Base-by-base conservation (phyloP, 2,797 vertebrate genomes). In the Acipenser oxyrinchus region DNA sequence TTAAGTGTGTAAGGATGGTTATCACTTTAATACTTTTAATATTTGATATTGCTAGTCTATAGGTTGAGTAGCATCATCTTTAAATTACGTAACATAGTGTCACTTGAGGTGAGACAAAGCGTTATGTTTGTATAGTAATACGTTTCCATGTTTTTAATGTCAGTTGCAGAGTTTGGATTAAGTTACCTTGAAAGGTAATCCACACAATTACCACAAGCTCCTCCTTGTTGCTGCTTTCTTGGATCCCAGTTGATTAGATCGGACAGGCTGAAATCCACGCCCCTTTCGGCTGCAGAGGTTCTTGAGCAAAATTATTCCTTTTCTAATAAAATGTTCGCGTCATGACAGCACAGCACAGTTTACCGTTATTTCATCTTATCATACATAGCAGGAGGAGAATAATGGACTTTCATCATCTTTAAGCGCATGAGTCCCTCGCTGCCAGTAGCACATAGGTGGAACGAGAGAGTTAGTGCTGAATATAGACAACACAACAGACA, bases 241-340 rank as follows among this genome's bases (percentile, higher is more conserved):
- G 37, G 37, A 37, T 37, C 10, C 12, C 12, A 51, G 7, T 51
- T 48, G 10, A 9, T 10, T 23, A 69, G 57, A 64, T 48, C 8
- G 49, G 13, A 59, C 49, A 67, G 60, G 37, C 7, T 12, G 10
- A 58, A 64, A 60, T 62, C 70, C 71, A 73, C 74, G 72, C 76
- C 74, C 68, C 59, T 51, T 49, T 48, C 51, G 73, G 73, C 49
- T 65, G 37, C 1, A 79, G 75, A 85, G 88, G 87, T 82, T 66
- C 73, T 73, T 73, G 67, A 58, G 55, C 12, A 71, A 80, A 69
- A 84, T 69, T 78, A 79, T 71, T 72, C 73, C 66, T 82, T 71
- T 69, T 77, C 65, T 72, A 74, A 71, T 72, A 59, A 72, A 67
- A 70, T 64, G 15, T 57, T 60, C 66, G 66, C 73, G 63, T 53